Base-by-base conservation (phyloP, 2,888 invertebrate genomes). In the Axea sp. region DNA sequence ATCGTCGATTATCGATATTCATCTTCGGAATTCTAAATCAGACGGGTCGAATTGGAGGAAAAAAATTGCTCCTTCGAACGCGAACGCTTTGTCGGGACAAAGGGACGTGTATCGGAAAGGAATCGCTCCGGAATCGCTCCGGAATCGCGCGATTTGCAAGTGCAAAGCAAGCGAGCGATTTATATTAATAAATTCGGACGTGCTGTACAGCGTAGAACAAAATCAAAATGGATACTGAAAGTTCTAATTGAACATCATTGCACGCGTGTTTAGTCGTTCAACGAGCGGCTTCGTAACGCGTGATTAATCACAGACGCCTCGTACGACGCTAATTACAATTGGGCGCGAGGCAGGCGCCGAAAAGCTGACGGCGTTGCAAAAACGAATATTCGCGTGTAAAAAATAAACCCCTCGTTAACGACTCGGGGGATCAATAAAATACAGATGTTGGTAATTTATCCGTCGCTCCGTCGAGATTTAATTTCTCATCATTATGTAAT, bases 381-480 rank as follows among this genome's bases (percentile, higher is more conserved):
- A 35, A 9, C 26, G 39, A 14, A 8, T 26, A 11, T 35, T 59
- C n/a, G 35, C 22, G 8, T 45, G 45, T 30, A 49, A 57, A 67
- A 57, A 67, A 24, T 43, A 45, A 67, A 14, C 39, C 19, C 35
- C 35, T 41, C 31, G 57, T 67, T 67, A 57, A 41, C 49, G 41
- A 24, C 62, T 31, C 15, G 28, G 6, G 14, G 41, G 57, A 67
- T 67, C 57, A 49, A 67, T 67, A 67, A 57, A 67, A 33, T 39
- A 67, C 67, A 67, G 67, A 67, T 49, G 67, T 57, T 57, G 47
- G 43, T 51, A 64, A 64, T 51, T 51, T 51, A 41, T 64, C 51
- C 33, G 47, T 15, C 31, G 41, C 30, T 41, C 45, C 11, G 22
- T 12, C 31, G 39, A 24, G 64, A 64, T 51, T 51, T 19, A 26